These are phyloP conservation scores for Nematostella vectensis DNA, from an alignment of 92 coral and sea anemone genomes.

Conservation along the genomic window DNA sequence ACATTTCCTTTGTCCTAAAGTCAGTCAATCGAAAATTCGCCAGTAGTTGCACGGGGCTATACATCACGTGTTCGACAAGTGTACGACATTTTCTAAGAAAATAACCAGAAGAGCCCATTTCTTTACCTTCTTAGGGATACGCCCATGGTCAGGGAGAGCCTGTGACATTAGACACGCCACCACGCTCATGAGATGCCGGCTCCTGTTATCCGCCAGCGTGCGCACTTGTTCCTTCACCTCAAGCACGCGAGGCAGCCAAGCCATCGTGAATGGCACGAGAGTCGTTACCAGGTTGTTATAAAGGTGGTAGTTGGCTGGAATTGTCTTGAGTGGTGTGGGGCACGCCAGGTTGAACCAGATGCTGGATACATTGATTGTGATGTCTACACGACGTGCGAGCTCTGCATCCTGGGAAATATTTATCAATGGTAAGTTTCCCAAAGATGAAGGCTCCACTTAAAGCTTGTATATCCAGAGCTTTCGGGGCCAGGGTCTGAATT, in stretches of 20 bases:
- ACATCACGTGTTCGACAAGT: too few species aligned
- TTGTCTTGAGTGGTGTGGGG: conserved; percentile 82
- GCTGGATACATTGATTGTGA: conserved; percentile 50
- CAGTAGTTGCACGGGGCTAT: too few species aligned
- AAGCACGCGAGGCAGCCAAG: conserved; percentile 81
- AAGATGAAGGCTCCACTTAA: too few species aligned
- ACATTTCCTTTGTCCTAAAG: too few species aligned
- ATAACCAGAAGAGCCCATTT: too few species aligned
- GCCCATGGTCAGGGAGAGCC: conserved; percentile 86
- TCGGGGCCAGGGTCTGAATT: too few species aligned
- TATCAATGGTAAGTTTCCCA: not conserved
- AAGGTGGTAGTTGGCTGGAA: conserved; percentile 87
- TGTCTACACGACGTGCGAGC: conserved; percentile 69
- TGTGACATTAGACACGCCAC: conserved; percentile 86
- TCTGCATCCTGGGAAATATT: conserved; percentile 39
- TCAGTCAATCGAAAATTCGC: too few species aligned
- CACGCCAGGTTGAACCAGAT: conserved; percentile 95
- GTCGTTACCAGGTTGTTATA: conserved; percentile 95
- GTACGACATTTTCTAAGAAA: too few species aligned
- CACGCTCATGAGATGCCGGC: conserved; percentile 52
- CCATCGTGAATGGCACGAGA: conserved; percentile 79
- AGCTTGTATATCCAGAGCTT: too few species aligned
- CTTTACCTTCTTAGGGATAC: conserved; percentile 75
- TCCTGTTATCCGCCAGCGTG: conserved; percentile 37
- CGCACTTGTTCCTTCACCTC: conserved; percentile 38